phyloP scores from a whole-genome alignment of 2,113 vertebrate genomes.

The Pteruthius melanotis region DNA sequence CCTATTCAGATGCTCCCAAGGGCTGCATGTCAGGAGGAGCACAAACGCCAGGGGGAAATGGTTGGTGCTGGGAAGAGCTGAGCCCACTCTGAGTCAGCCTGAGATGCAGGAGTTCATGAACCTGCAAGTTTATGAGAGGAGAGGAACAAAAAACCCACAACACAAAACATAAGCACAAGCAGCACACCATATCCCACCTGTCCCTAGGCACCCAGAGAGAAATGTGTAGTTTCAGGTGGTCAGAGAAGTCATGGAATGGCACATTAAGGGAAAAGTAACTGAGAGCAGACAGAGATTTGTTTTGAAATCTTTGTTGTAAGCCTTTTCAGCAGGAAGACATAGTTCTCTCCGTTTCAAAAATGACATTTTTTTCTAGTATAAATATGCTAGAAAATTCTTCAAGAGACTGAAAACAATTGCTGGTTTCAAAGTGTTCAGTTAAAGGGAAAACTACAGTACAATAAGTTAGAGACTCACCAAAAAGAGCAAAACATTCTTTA shows the following conservation, averaged over 20 bases:
- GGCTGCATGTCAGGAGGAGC: fast-evolving
- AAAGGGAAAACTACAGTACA: not conserved
- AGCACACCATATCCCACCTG: not conserved
- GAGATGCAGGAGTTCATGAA: not conserved
- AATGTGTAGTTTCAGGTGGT: not conserved
- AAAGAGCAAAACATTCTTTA: not conserved
- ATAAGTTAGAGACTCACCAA: not conserved
- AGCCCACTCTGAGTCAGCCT: not conserved
- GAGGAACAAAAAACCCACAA: fast-evolving
- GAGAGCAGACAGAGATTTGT: not conserved
- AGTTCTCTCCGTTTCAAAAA: not conserved
- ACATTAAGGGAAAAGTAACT: not conserved
- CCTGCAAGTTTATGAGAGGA: not conserved
- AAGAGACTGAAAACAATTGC: not conserved
- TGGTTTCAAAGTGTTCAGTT: not conserved
- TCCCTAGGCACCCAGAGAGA: not conserved
- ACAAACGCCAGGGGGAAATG: fast-evolving
- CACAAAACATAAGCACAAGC: not conserved
- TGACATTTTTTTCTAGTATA: not conserved
- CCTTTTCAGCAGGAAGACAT: not conserved
- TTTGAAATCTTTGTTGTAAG: not conserved
- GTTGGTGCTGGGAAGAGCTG: not conserved
- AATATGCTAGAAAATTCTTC: not conserved
- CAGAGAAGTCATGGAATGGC: not conserved
- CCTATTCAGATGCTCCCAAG: fast-evolving